Evolutionary conservation across 1,140 invertebrate genomes (phyloP).

Genomic region (Cydia strobilella): DNA sequence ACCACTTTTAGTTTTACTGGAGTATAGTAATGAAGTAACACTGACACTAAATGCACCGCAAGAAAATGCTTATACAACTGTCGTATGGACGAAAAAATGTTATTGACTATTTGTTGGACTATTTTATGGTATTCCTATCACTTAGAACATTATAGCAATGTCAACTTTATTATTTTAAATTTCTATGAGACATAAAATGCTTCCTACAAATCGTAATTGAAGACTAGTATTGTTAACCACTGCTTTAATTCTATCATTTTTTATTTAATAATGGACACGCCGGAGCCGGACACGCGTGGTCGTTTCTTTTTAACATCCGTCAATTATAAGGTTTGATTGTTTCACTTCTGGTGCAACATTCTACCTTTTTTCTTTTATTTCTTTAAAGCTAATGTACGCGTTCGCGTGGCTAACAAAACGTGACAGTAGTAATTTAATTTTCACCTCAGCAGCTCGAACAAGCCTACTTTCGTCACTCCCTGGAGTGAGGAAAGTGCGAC

Average conservation of each 20-base stretch:
- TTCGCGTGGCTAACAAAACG: neutral
- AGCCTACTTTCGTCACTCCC: too few relatives aligned
- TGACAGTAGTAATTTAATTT: neutral
- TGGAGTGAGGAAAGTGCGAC: too few relatives aligned
- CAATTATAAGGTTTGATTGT: neutral
- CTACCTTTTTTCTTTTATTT: neutral
- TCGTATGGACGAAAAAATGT: slow-evolving; percentile 1
- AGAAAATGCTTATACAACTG: neutral
- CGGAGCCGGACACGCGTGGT: neutral
- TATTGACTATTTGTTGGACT: slow-evolving; percentile 6
- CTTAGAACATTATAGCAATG: neutral
- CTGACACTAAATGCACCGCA: neutral
- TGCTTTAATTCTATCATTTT: neutral
- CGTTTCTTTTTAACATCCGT: neutral
- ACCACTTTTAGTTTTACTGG: neutral
- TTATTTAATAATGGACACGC: neutral
- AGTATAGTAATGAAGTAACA: neutral
- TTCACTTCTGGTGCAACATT: neutral
- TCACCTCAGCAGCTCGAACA: too few relatives aligned
- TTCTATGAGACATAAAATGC: neutral
- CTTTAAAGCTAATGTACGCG: neutral
- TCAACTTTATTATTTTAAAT: neutral
- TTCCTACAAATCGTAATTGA: neutral
- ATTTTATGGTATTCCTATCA: neutral
- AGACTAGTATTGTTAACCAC: neutral